Evolutionary conservation across 37 sponge, comb jelly and placozoan genomes (phyloP), one percentile per base, ranked within the genome.

Genomic region (Mnemiopsis leidyi): DNA sequence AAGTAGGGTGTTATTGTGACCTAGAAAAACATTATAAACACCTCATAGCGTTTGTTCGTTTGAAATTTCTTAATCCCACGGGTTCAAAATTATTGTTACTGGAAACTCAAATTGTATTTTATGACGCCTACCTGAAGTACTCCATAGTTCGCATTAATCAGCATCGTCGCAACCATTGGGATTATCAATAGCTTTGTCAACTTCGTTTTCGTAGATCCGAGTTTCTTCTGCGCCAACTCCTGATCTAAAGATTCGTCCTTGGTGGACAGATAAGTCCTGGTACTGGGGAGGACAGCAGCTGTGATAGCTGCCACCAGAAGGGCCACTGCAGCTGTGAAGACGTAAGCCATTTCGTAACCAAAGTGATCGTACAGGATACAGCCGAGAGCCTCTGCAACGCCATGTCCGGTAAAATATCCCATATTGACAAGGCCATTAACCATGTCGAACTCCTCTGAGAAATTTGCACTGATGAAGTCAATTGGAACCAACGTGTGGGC

Each of bases 361-460:
- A 79, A 36, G 37, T 79, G 36, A 29, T 79, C 82, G 82, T 79
- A 79, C 23, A 79, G 37, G 82, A 26, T 18, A 29, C 82, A 79
- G 5, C 82, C 82, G 5, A 79, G 3, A 31, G 26, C 1, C 35
- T 79, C 5, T 21, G 37, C 18, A 1, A 79, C 1, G 32, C 82
- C 82, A 26, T 79, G 82, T 28, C 82, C 82, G 1, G 35, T 34
- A 26, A 36, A 79, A 23, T 1, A 31, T 7, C 82, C 82, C 82
- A 79, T 79, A 26, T 1, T 36, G 82, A 29, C 7, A 18, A 79
- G 31, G 20, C 82, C 82, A 3, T 26, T 2, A 26, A 79, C 36
- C 37, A 36, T 13, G 37, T 79, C 82, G 26, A 79, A 79, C 23
- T 79, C 82, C 36, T 5, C 1, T 1, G 34, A 3, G 3, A 79